These are phyloP conservation scores for Echinometra lucunter DNA, from an alignment of 53 echinoderm and acorn worm species.

Conservation along the genomic window DNA sequence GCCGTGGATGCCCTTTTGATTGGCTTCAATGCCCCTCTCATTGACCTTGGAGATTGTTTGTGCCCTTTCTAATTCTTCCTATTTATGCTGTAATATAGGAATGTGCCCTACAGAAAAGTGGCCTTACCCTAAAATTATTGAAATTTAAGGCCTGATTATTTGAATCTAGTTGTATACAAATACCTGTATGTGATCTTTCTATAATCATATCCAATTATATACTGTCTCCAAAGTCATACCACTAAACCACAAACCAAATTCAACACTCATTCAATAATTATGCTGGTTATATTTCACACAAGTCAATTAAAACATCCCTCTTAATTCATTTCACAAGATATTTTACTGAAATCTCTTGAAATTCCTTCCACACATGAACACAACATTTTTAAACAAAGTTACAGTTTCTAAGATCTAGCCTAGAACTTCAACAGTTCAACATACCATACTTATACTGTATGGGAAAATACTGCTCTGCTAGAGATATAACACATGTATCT, in stretches of 20 bases:
- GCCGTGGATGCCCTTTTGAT: too few relatives aligned
- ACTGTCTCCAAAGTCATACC: background rate
- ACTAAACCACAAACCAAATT: constrained; percentile 24
- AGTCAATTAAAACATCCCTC: constrained; percentile 24
- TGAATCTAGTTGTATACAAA: background rate
- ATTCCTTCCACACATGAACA: background rate
- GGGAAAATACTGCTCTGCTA: too few relatives aligned
- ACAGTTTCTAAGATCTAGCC: background rate
- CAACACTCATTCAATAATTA: constrained; percentile 16
- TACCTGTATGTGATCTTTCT: background rate
- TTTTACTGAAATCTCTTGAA: too few relatives aligned
- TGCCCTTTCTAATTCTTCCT: too few relatives aligned
- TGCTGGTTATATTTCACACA: constrained; percentile 19
- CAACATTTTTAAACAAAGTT: background rate
- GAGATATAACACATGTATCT: background rate
- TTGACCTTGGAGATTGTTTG: too few relatives aligned
- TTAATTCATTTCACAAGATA: background rate
- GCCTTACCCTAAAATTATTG: too few relatives aligned
- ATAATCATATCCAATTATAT: background rate
- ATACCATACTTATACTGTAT: too few relatives aligned
- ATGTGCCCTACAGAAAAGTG: too few relatives aligned
- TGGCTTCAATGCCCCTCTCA: too few relatives aligned
- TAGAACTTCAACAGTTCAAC: constrained; percentile 10
- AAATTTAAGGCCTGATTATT: too few relatives aligned
- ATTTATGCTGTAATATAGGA: too few relatives aligned